Base-by-base conservation (phyloP, 2,113 vertebrate species). In the Epinephelus fuscoguttatus region DNA sequence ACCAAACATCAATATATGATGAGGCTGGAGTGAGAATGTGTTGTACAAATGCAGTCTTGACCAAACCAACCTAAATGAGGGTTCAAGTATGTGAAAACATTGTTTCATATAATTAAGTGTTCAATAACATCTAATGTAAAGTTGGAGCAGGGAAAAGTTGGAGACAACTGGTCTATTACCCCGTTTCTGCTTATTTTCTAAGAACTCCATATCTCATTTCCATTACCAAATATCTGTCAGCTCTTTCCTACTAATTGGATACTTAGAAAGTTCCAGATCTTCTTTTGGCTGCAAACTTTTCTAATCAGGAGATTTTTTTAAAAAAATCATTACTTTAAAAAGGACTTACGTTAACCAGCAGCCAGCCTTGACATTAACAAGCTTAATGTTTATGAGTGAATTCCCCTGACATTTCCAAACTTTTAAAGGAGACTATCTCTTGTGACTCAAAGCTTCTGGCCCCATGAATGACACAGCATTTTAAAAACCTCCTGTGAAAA, bases 261-360 rank as follows among this genome's bases (percentile, higher is more conserved):
- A 4, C 13, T 23, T 57, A 7, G n/a, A 80, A 50, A 64, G 66
- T 30, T 52, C 3, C 23, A 55, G 7, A 2, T 25, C 50, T 40
- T 27, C 14, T 50, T 77, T 56, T 74, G 82, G 82, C 53, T 50
- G 60, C 4, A n/a, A 12, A 37, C 14, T 1, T 60, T 18, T 57
- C 23, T 53, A 82, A 84, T 80, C 67, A 80, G 71, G 64, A 71
- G 59, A 75, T 77, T 78, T 59, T 21, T 78, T 40, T 53, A 30
- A 30, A 30, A 30, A 37, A 45, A 56, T 23, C 25, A 57, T 53
- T 61, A 5, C 68, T 52, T 6, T 10, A 55, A 17, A 45, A 63
- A 49, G 30, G 17, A 4, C 40, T 52, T 4, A 1, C 4, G 1
- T 49, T 11, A 60, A 37, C 57, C 57, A 8, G 45, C 50, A 68